Conservation (phyloP, 1,140 invertebrate genomes). For the Anoplolepis gracilipes region DNA sequence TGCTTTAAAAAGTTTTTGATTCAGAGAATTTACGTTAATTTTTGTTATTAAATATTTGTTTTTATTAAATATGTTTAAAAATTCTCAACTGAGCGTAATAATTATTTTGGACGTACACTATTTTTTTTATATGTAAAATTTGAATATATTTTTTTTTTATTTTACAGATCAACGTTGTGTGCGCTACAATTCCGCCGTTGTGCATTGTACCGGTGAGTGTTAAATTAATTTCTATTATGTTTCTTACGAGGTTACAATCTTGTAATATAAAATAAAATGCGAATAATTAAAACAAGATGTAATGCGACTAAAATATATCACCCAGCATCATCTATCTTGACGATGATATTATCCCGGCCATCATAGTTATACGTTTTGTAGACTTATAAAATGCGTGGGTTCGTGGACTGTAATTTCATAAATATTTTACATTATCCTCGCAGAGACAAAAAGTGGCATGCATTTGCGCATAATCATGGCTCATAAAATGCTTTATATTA, state of each 20-base stretch:
- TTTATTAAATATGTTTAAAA: too few species aligned
- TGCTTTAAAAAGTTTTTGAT: too few species aligned
- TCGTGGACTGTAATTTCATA: not conserved
- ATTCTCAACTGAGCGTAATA: too few species aligned
- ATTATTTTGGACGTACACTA: too few species aligned
- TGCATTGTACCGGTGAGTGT: too few species aligned
- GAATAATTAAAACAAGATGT: not conserved
- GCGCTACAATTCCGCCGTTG: too few species aligned
- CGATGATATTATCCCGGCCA: too few species aligned
- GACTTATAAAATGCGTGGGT: not conserved
- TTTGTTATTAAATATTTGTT: too few species aligned
- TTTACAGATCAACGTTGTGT: too few species aligned
- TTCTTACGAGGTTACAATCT: not conserved
- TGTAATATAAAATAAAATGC: not conserved
- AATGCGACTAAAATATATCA: not conserved
- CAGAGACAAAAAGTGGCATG: not conserved
- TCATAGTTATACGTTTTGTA: not conserved
- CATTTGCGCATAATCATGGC: conserved; percentile 22
- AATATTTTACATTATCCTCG: conserved; percentile 5
- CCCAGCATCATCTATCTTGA: not conserved
- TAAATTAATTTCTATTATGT: not conserved
- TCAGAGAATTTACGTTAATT: too few species aligned
- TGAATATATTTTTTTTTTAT: too few species aligned
- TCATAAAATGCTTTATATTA: conserved; percentile 34
- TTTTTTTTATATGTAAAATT: too few species aligned